phyloP scores from a whole-genome alignment of 2,113 vertebrate species.

The Malaclemys terrapin region DNA sequence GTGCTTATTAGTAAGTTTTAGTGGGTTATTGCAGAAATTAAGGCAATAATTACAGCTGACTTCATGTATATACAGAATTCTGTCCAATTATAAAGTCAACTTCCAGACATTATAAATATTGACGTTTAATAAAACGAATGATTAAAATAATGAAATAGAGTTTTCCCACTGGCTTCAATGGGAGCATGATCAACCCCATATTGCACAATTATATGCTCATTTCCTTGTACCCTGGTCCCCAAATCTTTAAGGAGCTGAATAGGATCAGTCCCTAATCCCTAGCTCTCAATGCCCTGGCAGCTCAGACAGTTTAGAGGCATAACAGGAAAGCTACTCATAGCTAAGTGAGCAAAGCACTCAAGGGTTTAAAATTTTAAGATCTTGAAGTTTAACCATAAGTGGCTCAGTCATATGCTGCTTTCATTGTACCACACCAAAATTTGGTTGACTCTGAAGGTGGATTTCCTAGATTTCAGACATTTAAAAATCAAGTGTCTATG shows the following conservation, averaged over 20 bases:
- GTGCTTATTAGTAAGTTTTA: constrained; percentile 49
- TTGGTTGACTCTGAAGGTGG: background rate
- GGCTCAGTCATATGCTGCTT: background rate
- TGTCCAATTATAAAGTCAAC: constrained; percentile 56
- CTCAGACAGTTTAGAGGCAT: background rate
- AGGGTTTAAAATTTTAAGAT: background rate
- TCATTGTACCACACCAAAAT: background rate
- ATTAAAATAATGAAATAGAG: background rate
- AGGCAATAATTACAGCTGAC: constrained; percentile 57
- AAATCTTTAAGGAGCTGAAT: background rate
- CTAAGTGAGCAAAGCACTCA: background rate
- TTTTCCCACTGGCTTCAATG: background rate
- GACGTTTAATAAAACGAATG: constrained; percentile 45
- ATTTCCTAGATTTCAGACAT: background rate
- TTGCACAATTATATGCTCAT: background rate
- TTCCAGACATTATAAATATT: constrained; percentile 60
- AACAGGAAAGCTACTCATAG: background rate
- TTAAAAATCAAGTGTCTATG: background rate
- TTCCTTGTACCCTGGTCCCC: background rate
- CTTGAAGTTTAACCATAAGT: background rate
- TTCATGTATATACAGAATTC: constrained; percentile 26
- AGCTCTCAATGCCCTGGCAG: background rate
- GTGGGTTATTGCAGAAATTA: constrained; percentile 41
- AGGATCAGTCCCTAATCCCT: background rate
- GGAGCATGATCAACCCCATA: background rate